Conservation (phyloP, 1,140 invertebrate species). For the Papilio polyxenes region DNA sequence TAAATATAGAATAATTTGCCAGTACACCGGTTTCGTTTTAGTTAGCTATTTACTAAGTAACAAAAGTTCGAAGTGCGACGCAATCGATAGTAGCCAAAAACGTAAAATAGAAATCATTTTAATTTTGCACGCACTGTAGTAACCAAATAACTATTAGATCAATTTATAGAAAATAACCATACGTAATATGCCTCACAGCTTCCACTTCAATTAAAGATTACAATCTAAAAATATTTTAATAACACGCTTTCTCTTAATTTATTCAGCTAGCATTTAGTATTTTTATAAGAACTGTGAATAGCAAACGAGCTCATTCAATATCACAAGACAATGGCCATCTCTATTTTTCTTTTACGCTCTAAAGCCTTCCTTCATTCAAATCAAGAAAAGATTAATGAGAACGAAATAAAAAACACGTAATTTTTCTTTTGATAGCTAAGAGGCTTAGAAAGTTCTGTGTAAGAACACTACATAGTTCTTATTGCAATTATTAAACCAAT, state of each 20-base stretch:
- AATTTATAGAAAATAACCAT: not conserved
- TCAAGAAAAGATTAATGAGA: conserved; percentile 27
- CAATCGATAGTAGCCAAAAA: too few species aligned
- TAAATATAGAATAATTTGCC: conserved; percentile 14
- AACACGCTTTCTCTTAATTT: not conserved
- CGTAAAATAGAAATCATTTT: too few species aligned
- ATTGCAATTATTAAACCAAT: conserved; percentile 15
- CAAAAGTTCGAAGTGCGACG: too few species aligned
- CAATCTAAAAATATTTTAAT: not conserved
- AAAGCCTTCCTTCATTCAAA: conserved; percentile 15
- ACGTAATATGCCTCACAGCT: not conserved
- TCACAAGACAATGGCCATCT: conserved; percentile 8
- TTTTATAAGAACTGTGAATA: conserved; percentile 17
- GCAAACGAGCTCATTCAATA: conserved; percentile 15
- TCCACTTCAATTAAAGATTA: conserved; percentile 4
- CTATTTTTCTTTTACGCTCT: conserved; percentile 19
- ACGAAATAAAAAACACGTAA: conserved; percentile 10
- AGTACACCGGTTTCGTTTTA: conserved; percentile 25
- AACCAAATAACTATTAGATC: not conserved
- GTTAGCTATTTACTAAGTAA: not conserved
- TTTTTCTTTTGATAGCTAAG: conserved; percentile 2
- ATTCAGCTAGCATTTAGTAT: conserved; percentile 15
- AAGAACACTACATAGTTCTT: not conserved
- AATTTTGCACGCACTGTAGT: too few species aligned
- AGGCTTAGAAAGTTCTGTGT: conserved; percentile 8